A percentile compares a stretch with the other conserved stretches of the same genome.
Evolutionary conservation across 1,140 invertebrate genomes (phyloP).

Genomic region (Conopomorpha cramerella): DNA sequence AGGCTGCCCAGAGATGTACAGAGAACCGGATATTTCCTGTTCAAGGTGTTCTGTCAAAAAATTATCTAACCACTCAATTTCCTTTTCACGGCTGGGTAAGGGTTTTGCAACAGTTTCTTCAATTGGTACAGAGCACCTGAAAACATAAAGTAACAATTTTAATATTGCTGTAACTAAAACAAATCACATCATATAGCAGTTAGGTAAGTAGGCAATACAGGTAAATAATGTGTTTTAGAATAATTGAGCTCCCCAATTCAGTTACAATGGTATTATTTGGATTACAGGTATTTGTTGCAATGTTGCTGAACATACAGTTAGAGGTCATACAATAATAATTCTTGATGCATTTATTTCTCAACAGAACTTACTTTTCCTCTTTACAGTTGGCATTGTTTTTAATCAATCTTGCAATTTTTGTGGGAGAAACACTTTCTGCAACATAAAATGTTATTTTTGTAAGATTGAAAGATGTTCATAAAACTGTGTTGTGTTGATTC

Average conservation of each 20-base stretch:
- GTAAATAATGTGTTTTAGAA: neutral
- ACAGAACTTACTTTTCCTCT: too few relatives aligned
- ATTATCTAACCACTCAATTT: slow-evolving; percentile 70
- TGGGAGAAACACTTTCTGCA: slow-evolving; percentile 12
- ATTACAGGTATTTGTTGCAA: neutral
- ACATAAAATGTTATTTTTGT: too few relatives aligned
- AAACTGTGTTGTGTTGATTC: neutral
- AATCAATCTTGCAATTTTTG: slow-evolving; percentile 10
- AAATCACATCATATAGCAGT: neutral
- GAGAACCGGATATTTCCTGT: slow-evolving; percentile 71
- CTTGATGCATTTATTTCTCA: too few relatives aligned
- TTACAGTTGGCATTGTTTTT: too few relatives aligned
- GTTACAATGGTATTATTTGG: neutral
- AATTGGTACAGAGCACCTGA: too few relatives aligned
- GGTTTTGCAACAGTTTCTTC: slow-evolving; percentile 60
- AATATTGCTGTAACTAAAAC: too few relatives aligned
- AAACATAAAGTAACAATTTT: too few relatives aligned
- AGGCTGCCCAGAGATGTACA: slow-evolving; percentile 94
- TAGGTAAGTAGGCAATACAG: neutral
- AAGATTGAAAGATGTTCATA: too few relatives aligned
- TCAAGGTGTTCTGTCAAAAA: slow-evolving; percentile 74
- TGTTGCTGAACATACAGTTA: neutral
- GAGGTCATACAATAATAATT: too few relatives aligned
- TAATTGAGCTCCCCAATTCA: neutral
- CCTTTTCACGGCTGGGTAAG: slow-evolving; percentile 78